Base-by-base conservation (phyloP, 2,797 vertebrate genomes). In the Myotis pilosus region DNA sequence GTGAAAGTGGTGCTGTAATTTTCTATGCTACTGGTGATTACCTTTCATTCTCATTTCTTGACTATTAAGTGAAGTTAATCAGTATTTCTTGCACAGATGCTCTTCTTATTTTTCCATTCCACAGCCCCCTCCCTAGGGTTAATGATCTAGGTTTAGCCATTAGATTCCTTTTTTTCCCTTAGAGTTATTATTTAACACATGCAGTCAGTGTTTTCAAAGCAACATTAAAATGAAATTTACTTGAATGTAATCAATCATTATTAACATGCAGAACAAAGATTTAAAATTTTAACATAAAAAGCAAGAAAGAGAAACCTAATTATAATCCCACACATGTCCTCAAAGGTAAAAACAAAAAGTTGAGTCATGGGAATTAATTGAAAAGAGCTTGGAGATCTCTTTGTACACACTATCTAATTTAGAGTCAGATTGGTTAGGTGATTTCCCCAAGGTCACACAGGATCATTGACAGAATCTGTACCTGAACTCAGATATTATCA, bases 231-330 rank as follows among this genome's bases (percentile, higher is more conserved):
- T 53, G 17, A 79, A 91, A 75, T 84, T 69, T 85, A 71, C 53
- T 89, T 66, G 33, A 87, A 57, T 80, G 5, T 51, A 81, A 15
- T 10, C 30, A 87, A 10, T 64, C 57, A 69, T 57, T 91, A n/a
- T 72, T 91, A 60, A 75, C 16, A 41, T 79, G 71, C 89, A 64
- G 36, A 8, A 12, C 36, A 79, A 51, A 62, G 22, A 10, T 75
- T 74, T 60, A 80, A 92, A 81, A 55, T 91, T 22, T 33, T 80
- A 60, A 51, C 57, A 74, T 55, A 19, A 81, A 92, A 92, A 71
- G 80, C 30, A 80, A 90, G 93, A 90, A 66, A 85, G 68, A 5
- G 44, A 60, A 41, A 49, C 8, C 53, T 82, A 20, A 36, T 72
- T 86, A 23, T 78, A 79, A 87, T 66, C 17, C 87, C n/a, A 81